phyloP scores from a whole-genome alignment of 2,797 vertebrate species.

The Cryptoblepharus egeriae region DNA sequence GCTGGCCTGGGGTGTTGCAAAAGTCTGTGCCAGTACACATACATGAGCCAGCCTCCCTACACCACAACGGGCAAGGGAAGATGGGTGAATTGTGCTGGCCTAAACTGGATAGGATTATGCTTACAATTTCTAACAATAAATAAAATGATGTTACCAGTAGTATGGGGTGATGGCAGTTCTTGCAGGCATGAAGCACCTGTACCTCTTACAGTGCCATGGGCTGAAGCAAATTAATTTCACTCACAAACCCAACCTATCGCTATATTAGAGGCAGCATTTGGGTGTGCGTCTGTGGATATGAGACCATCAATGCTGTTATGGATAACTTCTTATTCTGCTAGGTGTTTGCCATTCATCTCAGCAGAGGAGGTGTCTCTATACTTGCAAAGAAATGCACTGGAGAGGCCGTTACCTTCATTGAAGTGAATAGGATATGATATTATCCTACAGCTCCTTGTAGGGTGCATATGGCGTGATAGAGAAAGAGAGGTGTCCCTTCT shows the following conservation, averaged over 20 bases:
- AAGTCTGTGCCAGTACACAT: too few species aligned
- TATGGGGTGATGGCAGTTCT: background rate
- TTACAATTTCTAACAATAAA: background rate
- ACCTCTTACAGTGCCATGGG: background rate
- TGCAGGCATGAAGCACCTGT: background rate
- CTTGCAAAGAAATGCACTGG: background rate
- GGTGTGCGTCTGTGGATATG: background rate
- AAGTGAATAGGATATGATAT: background rate
- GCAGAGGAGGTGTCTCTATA: background rate
- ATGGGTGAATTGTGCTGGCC: too few species aligned
- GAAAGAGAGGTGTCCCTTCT: background rate
- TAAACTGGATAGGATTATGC: too few species aligned
- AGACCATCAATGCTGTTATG: background rate
- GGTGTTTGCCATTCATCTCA: background rate
- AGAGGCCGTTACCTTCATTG: background rate
- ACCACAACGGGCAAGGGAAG: too few species aligned
- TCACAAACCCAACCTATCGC: background rate
- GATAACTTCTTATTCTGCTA: background rate
- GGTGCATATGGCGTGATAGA: background rate
- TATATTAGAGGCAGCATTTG: background rate
- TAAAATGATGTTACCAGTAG: too few species aligned
- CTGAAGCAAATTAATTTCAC: background rate
- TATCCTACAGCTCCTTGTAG: background rate
- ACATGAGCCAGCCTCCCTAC: too few species aligned
- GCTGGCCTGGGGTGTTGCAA: too few species aligned